A percentile compares a stretch with the other conserved stretches of the same genome.
Conservation (phyloP, 2,888 invertebrate species). For the Drosophila lutescens region DNA sequence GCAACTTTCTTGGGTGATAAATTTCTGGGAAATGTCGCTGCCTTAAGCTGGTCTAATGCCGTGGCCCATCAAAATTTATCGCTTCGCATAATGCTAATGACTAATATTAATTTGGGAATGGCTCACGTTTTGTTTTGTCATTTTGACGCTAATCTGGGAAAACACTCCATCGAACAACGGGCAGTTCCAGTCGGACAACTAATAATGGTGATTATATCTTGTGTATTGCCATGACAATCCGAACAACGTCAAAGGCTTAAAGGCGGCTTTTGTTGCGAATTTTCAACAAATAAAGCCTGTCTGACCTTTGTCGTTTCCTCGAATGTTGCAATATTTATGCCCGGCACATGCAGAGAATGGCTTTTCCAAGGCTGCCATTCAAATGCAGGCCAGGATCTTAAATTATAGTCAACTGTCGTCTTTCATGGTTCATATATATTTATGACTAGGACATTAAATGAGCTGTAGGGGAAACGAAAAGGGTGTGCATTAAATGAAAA, state of each 20-base stretch:
- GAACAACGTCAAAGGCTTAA: slow-evolving; percentile 1
- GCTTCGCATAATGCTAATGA: slow-evolving; percentile 48
- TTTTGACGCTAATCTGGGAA: slow-evolving; percentile 1
- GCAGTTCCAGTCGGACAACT: slow-evolving; percentile 10
- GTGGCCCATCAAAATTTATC: slow-evolving; percentile 33
- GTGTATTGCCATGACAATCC: slow-evolving; percentile 23
- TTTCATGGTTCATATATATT: slow-evolving; percentile 37
- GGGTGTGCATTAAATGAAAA: slow-evolving; percentile 22
- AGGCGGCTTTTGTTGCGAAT: slow-evolving; percentile 4
- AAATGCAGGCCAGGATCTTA: slow-evolving; percentile 13
- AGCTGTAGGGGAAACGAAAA: neutral
- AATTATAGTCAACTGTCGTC: slow-evolving; percentile 43
- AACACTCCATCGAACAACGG: slow-evolving; percentile 14
- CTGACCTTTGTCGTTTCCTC: neutral
- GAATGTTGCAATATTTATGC: slow-evolving; percentile 24
- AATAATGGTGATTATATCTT: slow-evolving; percentile 29
- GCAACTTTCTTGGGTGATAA: slow-evolving; percentile 42
- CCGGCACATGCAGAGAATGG: slow-evolving; percentile 27
- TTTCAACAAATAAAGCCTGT: slow-evolving; percentile 32
- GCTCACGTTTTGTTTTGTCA: slow-evolving; percentile 17
- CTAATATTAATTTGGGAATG: slow-evolving; percentile 49
- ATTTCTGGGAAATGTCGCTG: slow-evolving; percentile 29
- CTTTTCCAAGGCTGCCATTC: slow-evolving; percentile 20
- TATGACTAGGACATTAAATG: slow-evolving; percentile 17
- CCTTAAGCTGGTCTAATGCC: slow-evolving; percentile 55